Percentiles rank a stretch among this genome's conserved stretches.
These are phyloP conservation scores for Pteronotus mesoamericanus DNA, from an alignment of 2,797 vertebrate species.

Conservation along the genomic window DNA sequence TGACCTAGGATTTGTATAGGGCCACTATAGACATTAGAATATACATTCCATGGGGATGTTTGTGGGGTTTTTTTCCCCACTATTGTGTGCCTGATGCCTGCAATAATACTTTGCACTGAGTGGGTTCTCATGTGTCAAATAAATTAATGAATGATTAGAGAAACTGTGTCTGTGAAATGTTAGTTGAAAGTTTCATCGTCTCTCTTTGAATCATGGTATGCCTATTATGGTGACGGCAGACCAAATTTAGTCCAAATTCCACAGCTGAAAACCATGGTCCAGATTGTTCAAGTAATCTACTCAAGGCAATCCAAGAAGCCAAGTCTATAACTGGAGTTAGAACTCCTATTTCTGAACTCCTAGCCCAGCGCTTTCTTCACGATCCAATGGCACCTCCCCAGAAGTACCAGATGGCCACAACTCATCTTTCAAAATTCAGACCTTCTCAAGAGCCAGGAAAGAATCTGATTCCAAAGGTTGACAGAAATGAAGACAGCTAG, in stretches of 20 bases:
- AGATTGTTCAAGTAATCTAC: background rate
- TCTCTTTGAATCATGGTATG: slow-evolving; percentile 2
- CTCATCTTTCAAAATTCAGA: slow-evolving; percentile 26
- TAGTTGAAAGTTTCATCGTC: background rate
- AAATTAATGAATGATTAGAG: slow-evolving; percentile 13
- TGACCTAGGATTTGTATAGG: background rate
- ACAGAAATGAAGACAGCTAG: slow-evolving; percentile 32
- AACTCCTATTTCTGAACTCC: background rate
- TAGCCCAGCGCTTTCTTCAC: background rate
- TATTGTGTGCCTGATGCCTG: background rate
- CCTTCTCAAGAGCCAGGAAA: slow-evolving; percentile 28
- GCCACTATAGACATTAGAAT: background rate
- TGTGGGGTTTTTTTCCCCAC: background rate
- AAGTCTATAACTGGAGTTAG: background rate
- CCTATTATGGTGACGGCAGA: background rate
- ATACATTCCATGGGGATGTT: background rate
- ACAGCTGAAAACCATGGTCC: background rate
- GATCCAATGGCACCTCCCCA: background rate
- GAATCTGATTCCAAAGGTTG: slow-evolving; percentile 39
- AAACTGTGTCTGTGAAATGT: background rate
- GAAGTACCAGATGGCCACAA: slow-evolving; percentile 37
- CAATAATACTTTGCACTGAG: background rate
- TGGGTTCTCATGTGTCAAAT: slow-evolving; percentile 9
- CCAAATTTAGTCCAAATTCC: background rate
- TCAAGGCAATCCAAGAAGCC: background rate